Evolutionary conservation across 2,888 invertebrate species (phyloP).

Genomic region (Strigamia maritima): DNA sequence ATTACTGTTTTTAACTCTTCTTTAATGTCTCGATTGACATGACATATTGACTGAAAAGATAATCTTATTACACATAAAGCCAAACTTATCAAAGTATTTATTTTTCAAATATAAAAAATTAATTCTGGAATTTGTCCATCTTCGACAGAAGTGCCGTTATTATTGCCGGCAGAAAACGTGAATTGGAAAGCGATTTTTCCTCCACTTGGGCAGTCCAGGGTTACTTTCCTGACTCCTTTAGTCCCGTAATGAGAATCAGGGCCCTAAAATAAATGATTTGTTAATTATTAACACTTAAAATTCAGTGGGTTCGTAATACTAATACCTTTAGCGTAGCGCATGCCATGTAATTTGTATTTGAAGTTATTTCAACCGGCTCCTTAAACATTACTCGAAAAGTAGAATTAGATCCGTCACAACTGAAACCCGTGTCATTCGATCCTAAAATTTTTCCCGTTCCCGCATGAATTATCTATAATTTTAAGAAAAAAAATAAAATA

Average conservation of each 20-base stretch:
- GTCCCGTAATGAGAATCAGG: slow-evolving; percentile 84
- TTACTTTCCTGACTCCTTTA: slow-evolving; percentile 71
- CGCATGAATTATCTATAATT: slow-evolving; percentile 69
- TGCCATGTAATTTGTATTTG: slow-evolving; percentile 75
- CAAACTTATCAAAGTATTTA: background rate
- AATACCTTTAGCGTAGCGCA: slow-evolving; percentile 71
- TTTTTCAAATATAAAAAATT: slow-evolving; percentile 64
- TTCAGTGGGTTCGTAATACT: background rate
- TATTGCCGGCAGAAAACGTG: slow-evolving; percentile 78
- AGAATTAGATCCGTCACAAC: slow-evolving; percentile 72
- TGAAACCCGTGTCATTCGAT: slow-evolving; percentile 70
- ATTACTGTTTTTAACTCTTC: too few species aligned
- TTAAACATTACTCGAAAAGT: slow-evolving; percentile 78
- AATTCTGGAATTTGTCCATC: slow-evolving; percentile 85
- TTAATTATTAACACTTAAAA: background rate
- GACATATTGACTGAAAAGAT: background rate
- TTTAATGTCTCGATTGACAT: background rate
- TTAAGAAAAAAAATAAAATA: background rate
- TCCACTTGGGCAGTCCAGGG: slow-evolving; percentile 70
- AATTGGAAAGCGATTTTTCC: slow-evolving; percentile 77
- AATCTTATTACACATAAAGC: background rate
- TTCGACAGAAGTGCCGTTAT: slow-evolving; percentile 80
- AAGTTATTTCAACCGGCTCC: slow-evolving; percentile 75
- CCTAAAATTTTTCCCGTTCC: slow-evolving; percentile 71
- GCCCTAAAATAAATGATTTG: slow-evolving; percentile 59